Conservation (phyloP, 2,113 vertebrate genomes). For the Phrynosoma platyrhinos region DNA sequence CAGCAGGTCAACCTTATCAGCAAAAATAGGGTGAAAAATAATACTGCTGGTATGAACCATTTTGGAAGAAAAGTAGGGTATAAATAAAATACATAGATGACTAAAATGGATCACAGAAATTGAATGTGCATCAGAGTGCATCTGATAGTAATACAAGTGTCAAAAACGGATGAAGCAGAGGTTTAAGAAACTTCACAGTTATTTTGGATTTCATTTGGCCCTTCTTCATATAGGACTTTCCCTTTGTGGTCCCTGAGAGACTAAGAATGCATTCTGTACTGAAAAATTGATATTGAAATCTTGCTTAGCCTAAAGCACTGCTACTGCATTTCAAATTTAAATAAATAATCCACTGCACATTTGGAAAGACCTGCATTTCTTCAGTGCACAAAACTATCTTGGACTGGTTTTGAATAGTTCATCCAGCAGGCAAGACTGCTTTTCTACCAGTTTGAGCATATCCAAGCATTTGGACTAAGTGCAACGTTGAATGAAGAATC, state of each 20-base stretch:
- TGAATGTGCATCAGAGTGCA: background rate
- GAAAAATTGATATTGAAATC: constrained; percentile 37
- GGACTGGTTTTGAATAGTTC: constrained; percentile 35
- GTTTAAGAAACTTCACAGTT: background rate
- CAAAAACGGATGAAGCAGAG: background rate
- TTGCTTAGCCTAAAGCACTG: background rate
- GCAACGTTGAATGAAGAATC: constrained; percentile 56
- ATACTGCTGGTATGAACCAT: too few species aligned
- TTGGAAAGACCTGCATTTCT: constrained; percentile 21
- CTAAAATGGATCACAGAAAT: background rate
- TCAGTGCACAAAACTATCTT: background rate
- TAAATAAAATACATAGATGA: too few species aligned
- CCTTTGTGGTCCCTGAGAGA: background rate
- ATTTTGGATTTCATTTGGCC: background rate
- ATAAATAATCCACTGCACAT: constrained; percentile 45
- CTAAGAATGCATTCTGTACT: fast-evolving
- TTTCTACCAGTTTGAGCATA: constrained; percentile 46
- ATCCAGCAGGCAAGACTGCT: constrained; percentile 37
- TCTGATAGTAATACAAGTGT: background rate
- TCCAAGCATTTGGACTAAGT: constrained; percentile 37
- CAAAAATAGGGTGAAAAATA: background rate
- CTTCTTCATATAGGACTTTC: background rate
- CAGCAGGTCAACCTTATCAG: background rate
- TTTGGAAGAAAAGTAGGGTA: too few species aligned
- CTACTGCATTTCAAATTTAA: constrained; percentile 37